phyloP scores from a whole-genome alignment of 2,113 vertebrate species.

The Psophia crepitans region DNA sequence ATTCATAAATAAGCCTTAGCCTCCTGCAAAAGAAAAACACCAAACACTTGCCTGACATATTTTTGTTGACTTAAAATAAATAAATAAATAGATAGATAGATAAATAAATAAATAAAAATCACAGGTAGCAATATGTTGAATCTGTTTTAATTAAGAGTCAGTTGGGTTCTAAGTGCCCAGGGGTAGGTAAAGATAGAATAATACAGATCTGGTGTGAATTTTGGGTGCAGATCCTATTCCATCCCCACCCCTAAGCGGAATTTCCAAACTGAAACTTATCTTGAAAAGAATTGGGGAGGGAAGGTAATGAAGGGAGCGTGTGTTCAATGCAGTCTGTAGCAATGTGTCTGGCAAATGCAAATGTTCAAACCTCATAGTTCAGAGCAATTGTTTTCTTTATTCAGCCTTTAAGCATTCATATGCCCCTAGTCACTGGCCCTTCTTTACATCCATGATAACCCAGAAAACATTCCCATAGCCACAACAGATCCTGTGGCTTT shows the following conservation, averaged over 20 bases:
- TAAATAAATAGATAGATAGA: too few relatives aligned
- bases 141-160: background rate
- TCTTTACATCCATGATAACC: background rate
- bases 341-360: background rate
- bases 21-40: background rate
- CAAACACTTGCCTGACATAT: background rate
- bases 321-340: background rate
- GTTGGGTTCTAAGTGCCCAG: background rate
- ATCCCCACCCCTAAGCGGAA: background rate
- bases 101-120: background rate
- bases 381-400: background rate
- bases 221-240: background rate
- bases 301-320: background rate
- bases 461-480: background rate
- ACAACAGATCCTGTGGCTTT: background rate
- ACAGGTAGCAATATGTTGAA: background rate
- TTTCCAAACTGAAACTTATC: slow-evolving; percentile 8
- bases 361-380: background rate
- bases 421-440: background rate
- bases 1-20: background rate
- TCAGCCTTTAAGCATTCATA: background rate
- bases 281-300: background rate
- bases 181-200: background rate
- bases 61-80: background rate
- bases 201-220: background rate